A percentile compares a stretch with the other conserved stretches of the same genome.
These are phyloP conservation scores for Antheraea pernyi DNA, from an alignment of 1,140 invertebrate species.

Conservation along the genomic window DNA sequence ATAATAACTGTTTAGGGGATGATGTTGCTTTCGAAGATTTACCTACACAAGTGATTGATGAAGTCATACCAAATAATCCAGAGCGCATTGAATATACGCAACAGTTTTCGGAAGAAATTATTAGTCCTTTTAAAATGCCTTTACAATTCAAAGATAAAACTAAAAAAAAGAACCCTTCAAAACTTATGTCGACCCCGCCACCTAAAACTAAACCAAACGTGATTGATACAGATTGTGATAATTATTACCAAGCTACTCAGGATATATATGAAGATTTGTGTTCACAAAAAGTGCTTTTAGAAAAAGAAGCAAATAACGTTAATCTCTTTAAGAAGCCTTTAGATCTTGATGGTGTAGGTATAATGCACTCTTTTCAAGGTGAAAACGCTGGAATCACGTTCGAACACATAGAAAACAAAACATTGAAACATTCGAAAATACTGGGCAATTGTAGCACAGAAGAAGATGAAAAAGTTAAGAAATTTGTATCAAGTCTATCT, in stretches of 20 bases:
- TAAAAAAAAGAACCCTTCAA: constrained; percentile 30
- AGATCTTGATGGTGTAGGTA: background rate
- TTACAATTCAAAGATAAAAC: constrained; percentile 32
- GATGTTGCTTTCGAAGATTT: constrained; percentile 36
- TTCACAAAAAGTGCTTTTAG: constrained; percentile 39
- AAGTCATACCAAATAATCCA: constrained; percentile 18
- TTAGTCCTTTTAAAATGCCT: constrained; percentile 53
- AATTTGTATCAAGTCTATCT: constrained; percentile 34
- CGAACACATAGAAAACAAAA: background rate
- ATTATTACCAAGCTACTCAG: constrained; percentile 65
- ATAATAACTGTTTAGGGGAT: background rate
- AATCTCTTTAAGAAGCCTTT: background rate
- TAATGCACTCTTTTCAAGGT: background rate
- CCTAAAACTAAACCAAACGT: constrained; percentile 17
- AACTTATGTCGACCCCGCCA: constrained; percentile 17
- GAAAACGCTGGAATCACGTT: background rate
- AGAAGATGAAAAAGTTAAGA: constrained; percentile 28
- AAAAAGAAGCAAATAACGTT: background rate
- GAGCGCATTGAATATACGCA: background rate
- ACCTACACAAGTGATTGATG: constrained; percentile 40
- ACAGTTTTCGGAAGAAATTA: constrained; percentile 19
- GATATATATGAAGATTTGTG: constrained; percentile 61
- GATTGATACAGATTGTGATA: constrained; percentile 33
- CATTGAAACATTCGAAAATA: background rate
- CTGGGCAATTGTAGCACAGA: background rate